Evolutionary conservation across 2,797 vertebrate genomes (phyloP), one percentile per base, ranked within the genome.

Genomic region (Fringilla coelebs): DNA sequence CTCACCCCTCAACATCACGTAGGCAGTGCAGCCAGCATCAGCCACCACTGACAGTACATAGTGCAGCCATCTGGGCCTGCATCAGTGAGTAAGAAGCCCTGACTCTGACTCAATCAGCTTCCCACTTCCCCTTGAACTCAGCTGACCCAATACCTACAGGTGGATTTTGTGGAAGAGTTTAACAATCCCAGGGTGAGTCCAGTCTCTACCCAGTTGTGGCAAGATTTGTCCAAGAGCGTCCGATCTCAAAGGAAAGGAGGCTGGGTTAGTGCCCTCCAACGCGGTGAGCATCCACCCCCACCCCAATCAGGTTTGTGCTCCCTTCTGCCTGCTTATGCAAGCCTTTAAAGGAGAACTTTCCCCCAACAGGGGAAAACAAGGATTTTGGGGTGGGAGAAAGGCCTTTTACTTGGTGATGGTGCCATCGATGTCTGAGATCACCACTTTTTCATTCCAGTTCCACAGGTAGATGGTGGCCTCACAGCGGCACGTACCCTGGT

Each of bases 111-210:
- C n/a, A 17, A 24, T 18, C 62, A 73, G 11, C 55, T 36, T 77
- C n/a, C 61, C 10, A 5, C n/a, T 7, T 54, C 17, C 41, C 38
- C 46, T 28, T 11, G 29, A 55, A 54, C 65, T 62, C 72, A 70
- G 25, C 24, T 51, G 19, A 18, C n/a, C 38, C 9, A 34, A 54
- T 54, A 98, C 99, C 93, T 98, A 99, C 99, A 99, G 85, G 94
- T 99, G 99, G 95, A 99, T 99, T 97, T 99, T 99, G 97, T 99
- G 99, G 97, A 99, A 99, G 74, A 99, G 99, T 65, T 98, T 99
- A 57, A 98, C 98, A 41, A 99, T 99, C 82, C 99, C 99, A 54
- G 98, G 98, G 74, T 99, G 99, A 34, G 99, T 99, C 99, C 99
- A 99, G 96, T 99, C 99, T 97, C 99, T 99, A 49, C 99, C 99